Percentiles rank a stretch among this genome's conserved stretches.
These are phyloP conservation scores for Oncorhynchus clarkii DNA, from an alignment of 2,113 vertebrate species.

Conservation along the genomic window DNA sequence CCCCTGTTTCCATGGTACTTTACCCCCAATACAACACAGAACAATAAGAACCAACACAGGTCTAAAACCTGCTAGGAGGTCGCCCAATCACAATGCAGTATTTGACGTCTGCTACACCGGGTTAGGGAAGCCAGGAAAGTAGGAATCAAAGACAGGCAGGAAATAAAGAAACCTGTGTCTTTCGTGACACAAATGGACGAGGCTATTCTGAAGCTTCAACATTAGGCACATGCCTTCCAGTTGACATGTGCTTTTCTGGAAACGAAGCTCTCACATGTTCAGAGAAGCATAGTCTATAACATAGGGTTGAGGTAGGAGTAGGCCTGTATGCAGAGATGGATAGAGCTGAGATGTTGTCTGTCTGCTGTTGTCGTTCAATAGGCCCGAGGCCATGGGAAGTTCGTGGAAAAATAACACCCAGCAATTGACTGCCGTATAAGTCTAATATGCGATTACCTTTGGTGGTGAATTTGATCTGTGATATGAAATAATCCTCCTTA, in stretches of 20 bases:
- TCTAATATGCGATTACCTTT: slow-evolving; percentile 45
- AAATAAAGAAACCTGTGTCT: slow-evolving; percentile 2
- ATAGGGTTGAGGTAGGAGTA: not conserved
- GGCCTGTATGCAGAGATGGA: not conserved
- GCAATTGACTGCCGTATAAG: slow-evolving; percentile 33
- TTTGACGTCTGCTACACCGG: not conserved
- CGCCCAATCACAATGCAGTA: slow-evolving; percentile 12
- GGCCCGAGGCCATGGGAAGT: slow-evolving; percentile 56
- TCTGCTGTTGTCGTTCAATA: slow-evolving; percentile 20
- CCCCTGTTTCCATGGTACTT: slow-evolving; percentile 32
- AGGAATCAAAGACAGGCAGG: slow-evolving; percentile 17
- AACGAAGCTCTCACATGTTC: not conserved
- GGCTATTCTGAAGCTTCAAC: slow-evolving; percentile 16
- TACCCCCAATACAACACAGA: slow-evolving; percentile 1
- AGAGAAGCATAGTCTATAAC: not conserved
- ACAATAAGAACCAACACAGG: not conserved
- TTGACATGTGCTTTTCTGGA: slow-evolving; percentile 6
- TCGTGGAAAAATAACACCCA: slow-evolving; percentile 51
- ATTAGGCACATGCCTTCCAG: slow-evolving; percentile 6
- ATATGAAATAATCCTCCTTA: slow-evolving; percentile 41
- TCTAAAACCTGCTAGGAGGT: slow-evolving; percentile 14
- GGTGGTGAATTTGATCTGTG: slow-evolving; percentile 47
- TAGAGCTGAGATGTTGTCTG: slow-evolving; percentile 21
- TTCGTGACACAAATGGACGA: slow-evolving; percentile 17
- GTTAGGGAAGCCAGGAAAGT: not conserved